These are phyloP conservation scores for Pseudolycoriella hygida DNA, from an alignment of 2,888 invertebrate species.

Conservation along the genomic window DNA sequence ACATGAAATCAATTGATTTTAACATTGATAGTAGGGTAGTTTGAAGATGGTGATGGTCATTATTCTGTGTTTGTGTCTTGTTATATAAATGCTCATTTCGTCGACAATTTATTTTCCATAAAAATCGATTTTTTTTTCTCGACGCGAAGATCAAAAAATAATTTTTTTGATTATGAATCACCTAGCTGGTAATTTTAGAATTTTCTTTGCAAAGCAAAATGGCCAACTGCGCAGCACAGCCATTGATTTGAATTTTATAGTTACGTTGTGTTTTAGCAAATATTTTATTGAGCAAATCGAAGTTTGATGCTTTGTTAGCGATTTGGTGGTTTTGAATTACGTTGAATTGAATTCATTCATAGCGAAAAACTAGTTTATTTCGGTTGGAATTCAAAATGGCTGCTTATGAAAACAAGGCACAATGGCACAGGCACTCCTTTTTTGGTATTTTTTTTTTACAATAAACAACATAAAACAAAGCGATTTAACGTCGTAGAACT, in stretches of 20 bases:
- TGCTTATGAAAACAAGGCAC: neutral
- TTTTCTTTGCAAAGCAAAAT: neutral
- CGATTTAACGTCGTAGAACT: neutral
- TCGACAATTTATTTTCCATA: neutral
- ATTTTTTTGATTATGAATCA: neutral
- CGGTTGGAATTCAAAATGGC: neutral
- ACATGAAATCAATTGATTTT: too few relatives aligned
- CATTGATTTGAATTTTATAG: neutral
- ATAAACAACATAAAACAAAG: neutral
- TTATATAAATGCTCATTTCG: constrained; percentile 1
- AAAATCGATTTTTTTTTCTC: neutral
- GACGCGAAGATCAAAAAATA: neutral
- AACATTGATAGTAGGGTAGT: neutral
- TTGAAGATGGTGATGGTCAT: neutral
- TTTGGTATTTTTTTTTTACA: neutral
- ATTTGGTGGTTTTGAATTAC: neutral
- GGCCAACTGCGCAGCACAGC: neutral
- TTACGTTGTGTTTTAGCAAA: neutral
- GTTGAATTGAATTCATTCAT: neutral
- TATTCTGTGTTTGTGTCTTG: neutral
- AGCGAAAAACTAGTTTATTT: neutral
- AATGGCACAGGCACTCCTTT: neutral
- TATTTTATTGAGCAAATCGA: neutral
- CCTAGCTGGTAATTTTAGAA: neutral
- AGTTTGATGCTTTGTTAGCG: neutral